phyloP scores from a whole-genome alignment of 2,113 vertebrate genomes.

The Alouatta palliata region DNA sequence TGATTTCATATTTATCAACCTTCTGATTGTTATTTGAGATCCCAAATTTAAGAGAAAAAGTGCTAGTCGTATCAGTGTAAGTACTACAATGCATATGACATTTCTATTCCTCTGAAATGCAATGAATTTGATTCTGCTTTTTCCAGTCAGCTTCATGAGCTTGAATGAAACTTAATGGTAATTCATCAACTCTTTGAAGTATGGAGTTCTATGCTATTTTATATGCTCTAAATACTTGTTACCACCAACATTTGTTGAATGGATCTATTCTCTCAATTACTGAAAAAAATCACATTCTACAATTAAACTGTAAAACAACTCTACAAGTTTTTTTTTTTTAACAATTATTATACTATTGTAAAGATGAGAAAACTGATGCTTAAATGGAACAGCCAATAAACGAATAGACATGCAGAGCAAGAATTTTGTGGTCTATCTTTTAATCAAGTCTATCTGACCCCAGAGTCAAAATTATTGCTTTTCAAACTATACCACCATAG shows the following conservation, averaged over 20 bases:
- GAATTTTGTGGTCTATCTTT: not conserved
- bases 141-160: not conserved
- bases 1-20: not conserved
- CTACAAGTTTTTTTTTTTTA: not conserved
- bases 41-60: not conserved
- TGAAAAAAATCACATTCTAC: not conserved
- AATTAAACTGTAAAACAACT: not conserved
- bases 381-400: not conserved
- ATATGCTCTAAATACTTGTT: not conserved
- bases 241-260: not conserved
- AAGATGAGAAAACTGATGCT: not conserved
- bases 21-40: not conserved
- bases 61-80: not conserved
- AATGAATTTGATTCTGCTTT: not conserved
- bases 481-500: not conserved
- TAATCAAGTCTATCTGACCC: not conserved
- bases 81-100: not conserved
- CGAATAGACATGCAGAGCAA: not conserved
- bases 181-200: not conserved
- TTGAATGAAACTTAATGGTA: not conserved
- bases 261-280: not conserved
- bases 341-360: not conserved
- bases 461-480: not conserved
- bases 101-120: not conserved
- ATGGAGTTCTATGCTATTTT: not conserved